These are phyloP conservation scores for Dromaius novaehollandiae DNA, from an alignment of 2,113 vertebrate species.

Conservation along the genomic window DNA sequence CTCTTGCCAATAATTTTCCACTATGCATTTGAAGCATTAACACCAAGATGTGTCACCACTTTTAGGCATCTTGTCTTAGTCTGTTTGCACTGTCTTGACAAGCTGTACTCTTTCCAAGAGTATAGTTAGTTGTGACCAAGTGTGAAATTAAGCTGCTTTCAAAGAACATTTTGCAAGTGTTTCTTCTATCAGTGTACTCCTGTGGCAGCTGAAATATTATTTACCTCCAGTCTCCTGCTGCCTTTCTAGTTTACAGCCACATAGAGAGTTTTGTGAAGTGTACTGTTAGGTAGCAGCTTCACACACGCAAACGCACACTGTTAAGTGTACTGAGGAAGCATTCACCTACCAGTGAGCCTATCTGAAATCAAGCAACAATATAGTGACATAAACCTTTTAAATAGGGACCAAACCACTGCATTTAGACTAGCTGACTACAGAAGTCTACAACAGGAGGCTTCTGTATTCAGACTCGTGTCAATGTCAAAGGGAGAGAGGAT, in stretches of 20 bases:
- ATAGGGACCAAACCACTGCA: not conserved
- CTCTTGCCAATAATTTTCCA: not conserved
- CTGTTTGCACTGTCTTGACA: not conserved
- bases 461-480: not conserved
- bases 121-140: conserved; percentile 2
- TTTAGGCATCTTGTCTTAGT: not conserved
- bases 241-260: not conserved
- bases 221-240: not conserved
- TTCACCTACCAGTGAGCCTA: not conserved
- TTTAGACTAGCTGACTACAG: not conserved
- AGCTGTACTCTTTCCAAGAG: not conserved
- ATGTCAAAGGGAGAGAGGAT: not conserved
- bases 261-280: not conserved
- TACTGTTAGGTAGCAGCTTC: not conserved
- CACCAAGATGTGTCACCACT: not conserved
- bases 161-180: not conserved
- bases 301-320: fast-evolving
- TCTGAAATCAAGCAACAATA: not conserved
- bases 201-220: not conserved
- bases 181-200: not conserved
- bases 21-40: not conserved
- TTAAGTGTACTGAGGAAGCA: not conserved
- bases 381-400: not conserved
- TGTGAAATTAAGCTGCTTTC: not conserved
- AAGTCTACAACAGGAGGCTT: not conserved